A percentile compares a stretch with the other conserved stretches of the same genome.
Evolutionary conservation across 92 coral and sea anemone species (phyloP).

Genomic region (Palythoa grandis): DNA sequence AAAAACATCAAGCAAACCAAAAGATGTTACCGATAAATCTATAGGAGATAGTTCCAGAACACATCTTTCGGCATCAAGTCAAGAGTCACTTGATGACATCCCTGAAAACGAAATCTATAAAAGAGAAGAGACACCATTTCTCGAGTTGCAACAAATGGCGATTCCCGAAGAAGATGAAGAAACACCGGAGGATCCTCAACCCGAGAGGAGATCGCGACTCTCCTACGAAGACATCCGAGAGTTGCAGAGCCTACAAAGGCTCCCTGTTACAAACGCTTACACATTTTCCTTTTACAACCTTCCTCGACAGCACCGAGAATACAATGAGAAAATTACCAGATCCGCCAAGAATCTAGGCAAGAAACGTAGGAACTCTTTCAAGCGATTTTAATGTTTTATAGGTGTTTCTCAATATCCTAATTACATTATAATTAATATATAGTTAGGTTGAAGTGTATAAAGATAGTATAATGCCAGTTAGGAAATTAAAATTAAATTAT

Average conservation of each 20-base stretch:
- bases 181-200: not conserved
- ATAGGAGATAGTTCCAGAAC: conserved; percentile 4
- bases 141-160: conserved; percentile 23
- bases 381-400: not conserved
- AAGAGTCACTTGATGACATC: conserved; percentile 34
- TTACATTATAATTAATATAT: not conserved
- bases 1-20: not conserved
- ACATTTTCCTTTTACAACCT: conserved; percentile 78
- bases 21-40: not conserved
- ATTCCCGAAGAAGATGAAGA: conserved; percentile 40
- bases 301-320: conserved; percentile 67
- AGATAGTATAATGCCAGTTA: not conserved
- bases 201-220: conserved; percentile 33
- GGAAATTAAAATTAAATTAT: not conserved
- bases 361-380: conserved; percentile 6
- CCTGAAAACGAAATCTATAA: not conserved
- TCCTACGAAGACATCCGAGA: conserved; percentile 29
- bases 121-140: conserved; percentile 44
- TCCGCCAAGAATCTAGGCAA: conserved; percentile 52
- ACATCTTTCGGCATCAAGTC: conserved; percentile 9
- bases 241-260: conserved; percentile 55
- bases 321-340: conserved; percentile 61
- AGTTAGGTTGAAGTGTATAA: not conserved
- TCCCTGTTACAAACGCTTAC: conserved; percentile 77
- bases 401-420: not conserved